A percentile compares a stretch with the other conserved stretches of the same genome.
Conservation (phyloP, 1,140 invertebrate genomes). For the Probaryconus sp. region DNA sequence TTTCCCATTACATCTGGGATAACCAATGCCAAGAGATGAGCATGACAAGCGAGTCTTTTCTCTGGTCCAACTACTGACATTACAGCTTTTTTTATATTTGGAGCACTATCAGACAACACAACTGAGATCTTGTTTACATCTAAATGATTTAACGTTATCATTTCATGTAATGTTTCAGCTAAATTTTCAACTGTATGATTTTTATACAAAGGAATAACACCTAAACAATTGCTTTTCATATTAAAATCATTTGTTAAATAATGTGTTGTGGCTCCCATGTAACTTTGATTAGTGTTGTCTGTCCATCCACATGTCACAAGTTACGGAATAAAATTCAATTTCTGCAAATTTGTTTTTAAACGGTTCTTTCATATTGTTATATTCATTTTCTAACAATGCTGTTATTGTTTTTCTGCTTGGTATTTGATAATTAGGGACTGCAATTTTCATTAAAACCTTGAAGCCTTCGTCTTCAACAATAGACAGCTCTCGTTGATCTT, state of each 20-base stretch:
- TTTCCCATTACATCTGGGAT: constrained; percentile 7
- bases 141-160: not conserved
- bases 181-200: constrained; percentile 16
- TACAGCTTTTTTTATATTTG: constrained; percentile 18
- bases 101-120: constrained; percentile 8
- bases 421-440: constrained; percentile 58
- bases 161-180: not conserved
- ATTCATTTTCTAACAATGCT: constrained; percentile 43
- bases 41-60: constrained; percentile 8
- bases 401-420: constrained; percentile 61
- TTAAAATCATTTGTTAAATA: constrained; percentile 16
- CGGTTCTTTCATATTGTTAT: constrained; percentile 10
- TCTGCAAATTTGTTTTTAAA: constrained; percentile 1
- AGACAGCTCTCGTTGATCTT: constrained; percentile 58
- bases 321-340: not conserved
- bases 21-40: constrained; percentile 3
- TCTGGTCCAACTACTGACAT: not conserved
- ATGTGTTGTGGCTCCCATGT: constrained; percentile 40
- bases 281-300: constrained; percentile 35
- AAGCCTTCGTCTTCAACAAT: constrained; percentile 66
- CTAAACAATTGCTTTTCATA: not conserved
- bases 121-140: not conserved
- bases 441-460: constrained; percentile 57
- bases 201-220: constrained; percentile 14
- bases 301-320: constrained; percentile 26